phyloP scores from a whole-genome alignment of 2,888 invertebrate genomes.

The Lepidochrysops patricia region DNA sequence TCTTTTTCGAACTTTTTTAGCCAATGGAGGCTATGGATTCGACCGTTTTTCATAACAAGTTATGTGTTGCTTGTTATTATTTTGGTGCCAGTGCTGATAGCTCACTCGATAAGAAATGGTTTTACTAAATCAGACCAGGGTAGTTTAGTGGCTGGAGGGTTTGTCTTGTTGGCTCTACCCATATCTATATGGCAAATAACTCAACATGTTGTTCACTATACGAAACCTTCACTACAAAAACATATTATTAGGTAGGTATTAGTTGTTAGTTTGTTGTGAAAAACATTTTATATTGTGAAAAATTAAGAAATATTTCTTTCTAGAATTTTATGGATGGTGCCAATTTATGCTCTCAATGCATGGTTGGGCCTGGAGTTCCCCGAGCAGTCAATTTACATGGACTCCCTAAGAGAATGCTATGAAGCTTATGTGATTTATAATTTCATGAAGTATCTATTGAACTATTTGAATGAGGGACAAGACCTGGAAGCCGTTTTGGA shows the following conservation, averaged over 20 bases:
- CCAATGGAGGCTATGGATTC: conserved; percentile 92
- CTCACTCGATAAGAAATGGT: conserved; percentile 86
- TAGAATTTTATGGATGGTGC: conserved; percentile 97
- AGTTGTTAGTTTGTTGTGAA: neutral
- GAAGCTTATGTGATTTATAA: conserved; percentile 99
- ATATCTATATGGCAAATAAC: conserved; percentile 96
- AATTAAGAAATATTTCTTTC: conserved; percentile 6
- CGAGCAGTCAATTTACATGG: conserved; percentile 91
- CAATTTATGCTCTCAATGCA: conserved; percentile 95
- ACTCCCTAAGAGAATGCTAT: conserved; percentile 95
- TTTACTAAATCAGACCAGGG: conserved; percentile 86
- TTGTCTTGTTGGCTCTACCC: conserved; percentile 91
- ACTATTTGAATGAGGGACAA: conserved; percentile 90
- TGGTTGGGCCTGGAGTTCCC: conserved; percentile 93
- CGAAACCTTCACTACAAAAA: conserved; percentile 92
- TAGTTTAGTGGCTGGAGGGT: conserved; percentile 90
- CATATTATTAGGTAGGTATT: conserved; percentile 87
- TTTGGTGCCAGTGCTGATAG: conserved; percentile 87
- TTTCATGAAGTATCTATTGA: conserved; percentile 95
- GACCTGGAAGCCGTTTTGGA: conserved; percentile 88
- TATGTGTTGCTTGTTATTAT: conserved; percentile 88
- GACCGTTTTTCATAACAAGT: conserved; percentile 85
- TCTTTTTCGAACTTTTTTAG: conserved; percentile 51
- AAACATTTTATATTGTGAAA: neutral
- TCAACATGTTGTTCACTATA: conserved; percentile 94